These are phyloP conservation scores for Nemoura dubitans DNA, from an alignment of 2,888 invertebrate genomes.

Conservation along the genomic window DNA sequence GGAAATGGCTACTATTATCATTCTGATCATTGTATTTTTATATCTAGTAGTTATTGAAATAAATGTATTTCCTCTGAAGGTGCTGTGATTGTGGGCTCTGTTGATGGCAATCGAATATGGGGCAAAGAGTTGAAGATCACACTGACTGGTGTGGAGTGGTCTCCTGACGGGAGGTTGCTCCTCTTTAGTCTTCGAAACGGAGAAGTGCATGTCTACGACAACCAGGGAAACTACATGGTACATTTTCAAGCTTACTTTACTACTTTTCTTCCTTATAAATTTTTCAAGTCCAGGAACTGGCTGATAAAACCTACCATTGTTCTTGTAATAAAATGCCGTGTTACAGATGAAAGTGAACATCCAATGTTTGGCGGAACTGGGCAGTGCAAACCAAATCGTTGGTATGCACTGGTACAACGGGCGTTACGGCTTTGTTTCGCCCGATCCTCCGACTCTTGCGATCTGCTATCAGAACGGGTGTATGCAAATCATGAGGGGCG, in stretches of 20 bases:
- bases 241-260: constrained; percentile 51
- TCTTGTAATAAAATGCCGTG: constrained; percentile 46
- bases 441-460: constrained; percentile 77
- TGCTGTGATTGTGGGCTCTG: constrained; percentile 94
- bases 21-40: too few relatives aligned
- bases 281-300: too few relatives aligned
- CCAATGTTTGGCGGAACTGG: constrained; percentile 62
- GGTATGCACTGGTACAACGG: constrained; percentile 91
- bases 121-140: constrained; percentile 93
- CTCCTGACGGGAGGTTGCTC: constrained; percentile 89
- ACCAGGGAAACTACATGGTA: constrained; percentile 77
- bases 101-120: constrained; percentile 98
- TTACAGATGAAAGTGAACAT: constrained; percentile 81
- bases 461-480: constrained; percentile 90
- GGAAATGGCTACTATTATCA: too few relatives aligned
- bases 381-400: constrained; percentile 66
- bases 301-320: too few relatives aligned
- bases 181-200: constrained; percentile 91
- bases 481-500: constrained; percentile 88
- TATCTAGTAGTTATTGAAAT: too few relatives aligned
- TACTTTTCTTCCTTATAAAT: constrained; percentile 43
- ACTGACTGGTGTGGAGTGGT: constrained; percentile 92
- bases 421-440: constrained; percentile 73
- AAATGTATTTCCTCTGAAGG: too few relatives aligned
- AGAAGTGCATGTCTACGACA: constrained; percentile 94